These are phyloP conservation scores for Ormyrus rosae DNA, from an alignment of 2,888 invertebrate species.

Conservation along the genomic window DNA sequence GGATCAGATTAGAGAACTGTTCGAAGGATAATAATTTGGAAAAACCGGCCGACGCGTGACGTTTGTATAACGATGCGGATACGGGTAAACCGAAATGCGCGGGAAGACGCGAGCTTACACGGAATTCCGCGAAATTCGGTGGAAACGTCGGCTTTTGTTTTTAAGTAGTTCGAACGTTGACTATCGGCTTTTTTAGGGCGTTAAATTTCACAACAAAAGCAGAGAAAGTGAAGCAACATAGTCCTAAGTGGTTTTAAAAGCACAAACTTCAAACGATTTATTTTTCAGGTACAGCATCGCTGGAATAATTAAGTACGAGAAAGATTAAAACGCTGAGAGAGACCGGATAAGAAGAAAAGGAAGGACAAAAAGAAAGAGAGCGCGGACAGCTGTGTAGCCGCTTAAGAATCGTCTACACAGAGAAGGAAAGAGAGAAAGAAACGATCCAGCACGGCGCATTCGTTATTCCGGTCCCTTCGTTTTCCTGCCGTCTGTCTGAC, in stretches of 20 bases:
- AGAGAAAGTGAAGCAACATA: no score
- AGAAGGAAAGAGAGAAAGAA: conserved; percentile 38
- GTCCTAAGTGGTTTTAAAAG: no score
- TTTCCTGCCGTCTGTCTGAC: conserved; percentile 41
- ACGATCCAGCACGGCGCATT: conserved; percentile 21
- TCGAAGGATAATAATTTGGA: background rate
- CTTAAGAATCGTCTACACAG: conserved; percentile 8
- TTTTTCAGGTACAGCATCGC: conserved; percentile 46
- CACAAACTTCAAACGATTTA: conserved; percentile 25
- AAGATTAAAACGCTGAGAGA: conserved; percentile 36
- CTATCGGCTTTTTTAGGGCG: no score
- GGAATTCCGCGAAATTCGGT: background rate
- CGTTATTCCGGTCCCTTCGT: conserved; percentile 43
- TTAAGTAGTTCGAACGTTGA: no score
- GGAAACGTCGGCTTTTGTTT: no score
- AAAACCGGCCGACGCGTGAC: background rate
- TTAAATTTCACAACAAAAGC: no score
- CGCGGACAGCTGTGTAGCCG: conserved; percentile 31
- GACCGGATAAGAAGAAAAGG: conserved; percentile 5
- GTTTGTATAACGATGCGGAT: no score
- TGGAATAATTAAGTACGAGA: conserved; percentile 36
- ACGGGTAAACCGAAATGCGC: conserved; percentile 7
- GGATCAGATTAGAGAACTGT: no score
- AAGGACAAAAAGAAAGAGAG: conserved; percentile 22
- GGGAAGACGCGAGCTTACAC: conserved; percentile 9